Percentiles rank a stretch among this genome's conserved stretches.
Conservation (phyloP, 2,888 invertebrate species). For the Tridacna crocea region DNA sequence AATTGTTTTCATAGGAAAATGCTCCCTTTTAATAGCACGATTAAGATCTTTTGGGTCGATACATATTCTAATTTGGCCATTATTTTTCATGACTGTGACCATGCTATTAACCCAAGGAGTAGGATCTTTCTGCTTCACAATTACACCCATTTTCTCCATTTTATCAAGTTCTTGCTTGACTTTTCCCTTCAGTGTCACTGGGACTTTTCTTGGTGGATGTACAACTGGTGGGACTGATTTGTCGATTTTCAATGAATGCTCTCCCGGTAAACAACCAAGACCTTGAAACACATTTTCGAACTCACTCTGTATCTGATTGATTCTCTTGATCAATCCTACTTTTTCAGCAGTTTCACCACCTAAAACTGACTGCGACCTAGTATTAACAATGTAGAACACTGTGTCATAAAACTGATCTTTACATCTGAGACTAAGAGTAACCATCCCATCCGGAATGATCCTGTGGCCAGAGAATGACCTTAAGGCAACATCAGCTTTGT, state of each 20-base stretch:
- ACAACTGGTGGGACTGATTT: conserved; percentile 41
- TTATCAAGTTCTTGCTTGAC: conserved; percentile 46
- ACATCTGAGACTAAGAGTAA: too few species aligned
- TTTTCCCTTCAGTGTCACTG: conserved; percentile 42
- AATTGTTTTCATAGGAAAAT: conserved; percentile 49
- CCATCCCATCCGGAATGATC: background rate
- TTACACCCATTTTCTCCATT: conserved; percentile 41
- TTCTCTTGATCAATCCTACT: conserved; percentile 1
- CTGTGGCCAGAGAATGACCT: conserved; percentile 5
- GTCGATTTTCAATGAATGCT: too few species aligned
- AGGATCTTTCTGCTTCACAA: conserved; percentile 41
- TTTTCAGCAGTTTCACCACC: conserved; percentile 19
- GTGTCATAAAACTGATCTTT: too few species aligned
- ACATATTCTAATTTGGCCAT: conserved; percentile 35
- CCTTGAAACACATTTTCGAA: conserved; percentile 26
- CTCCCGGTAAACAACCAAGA: conserved; percentile 36
- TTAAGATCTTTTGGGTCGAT: conserved; percentile 54
- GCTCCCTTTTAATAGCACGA: conserved; percentile 42
- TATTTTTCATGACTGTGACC: conserved; percentile 37
- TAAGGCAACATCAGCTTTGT: conserved; percentile 10
- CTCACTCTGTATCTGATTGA: conserved; percentile 1
- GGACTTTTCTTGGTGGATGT: conserved; percentile 43
- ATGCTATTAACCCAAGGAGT: too few species aligned
- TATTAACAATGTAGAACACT: too few species aligned
- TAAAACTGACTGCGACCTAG: background rate